Evolutionary conservation across 2,113 vertebrate genomes (phyloP).

Genomic region (Gadus macrocephalus): DNA sequence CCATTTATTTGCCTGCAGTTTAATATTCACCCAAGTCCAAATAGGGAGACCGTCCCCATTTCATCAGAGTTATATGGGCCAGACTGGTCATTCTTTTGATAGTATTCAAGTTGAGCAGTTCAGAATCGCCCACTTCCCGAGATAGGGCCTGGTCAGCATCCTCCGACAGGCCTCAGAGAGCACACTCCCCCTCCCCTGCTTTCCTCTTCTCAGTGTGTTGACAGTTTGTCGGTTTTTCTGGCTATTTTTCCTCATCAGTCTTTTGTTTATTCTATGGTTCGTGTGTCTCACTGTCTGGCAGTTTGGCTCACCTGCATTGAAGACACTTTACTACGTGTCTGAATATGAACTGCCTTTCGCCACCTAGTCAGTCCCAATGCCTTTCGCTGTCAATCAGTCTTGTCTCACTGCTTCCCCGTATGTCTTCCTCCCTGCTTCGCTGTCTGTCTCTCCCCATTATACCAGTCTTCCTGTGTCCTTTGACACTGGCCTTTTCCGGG

Average conservation of each 20-base stretch:
- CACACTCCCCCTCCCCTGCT: background rate
- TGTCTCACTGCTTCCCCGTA: background rate
- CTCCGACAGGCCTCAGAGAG: background rate
- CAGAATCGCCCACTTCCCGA: too few species aligned
- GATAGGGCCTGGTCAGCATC: slow-evolving; percentile 14
- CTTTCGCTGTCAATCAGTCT: background rate
- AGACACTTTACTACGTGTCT: too few species aligned
- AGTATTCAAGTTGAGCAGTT: background rate
- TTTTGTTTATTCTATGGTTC: background rate
- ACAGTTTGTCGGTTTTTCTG: background rate
- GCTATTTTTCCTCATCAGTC: background rate
- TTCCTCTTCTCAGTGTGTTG: background rate
- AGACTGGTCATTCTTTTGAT: slow-evolving; percentile 42
- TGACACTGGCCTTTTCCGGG: background rate
- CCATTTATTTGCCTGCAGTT: too few species aligned
- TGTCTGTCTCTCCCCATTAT: slow-evolving; percentile 9
- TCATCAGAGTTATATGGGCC: background rate
- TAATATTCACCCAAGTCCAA: too few species aligned
- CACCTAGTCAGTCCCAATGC: background rate
- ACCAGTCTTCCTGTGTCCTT: background rate
- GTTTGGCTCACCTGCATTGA: background rate
- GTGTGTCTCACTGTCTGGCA: background rate
- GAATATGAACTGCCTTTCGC: too few species aligned
- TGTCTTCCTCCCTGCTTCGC: slow-evolving; percentile 3
- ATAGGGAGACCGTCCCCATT: too few species aligned